Base-by-base conservation (phyloP, 1,140 invertebrate species). In the Drosophila baimaii region DNA sequence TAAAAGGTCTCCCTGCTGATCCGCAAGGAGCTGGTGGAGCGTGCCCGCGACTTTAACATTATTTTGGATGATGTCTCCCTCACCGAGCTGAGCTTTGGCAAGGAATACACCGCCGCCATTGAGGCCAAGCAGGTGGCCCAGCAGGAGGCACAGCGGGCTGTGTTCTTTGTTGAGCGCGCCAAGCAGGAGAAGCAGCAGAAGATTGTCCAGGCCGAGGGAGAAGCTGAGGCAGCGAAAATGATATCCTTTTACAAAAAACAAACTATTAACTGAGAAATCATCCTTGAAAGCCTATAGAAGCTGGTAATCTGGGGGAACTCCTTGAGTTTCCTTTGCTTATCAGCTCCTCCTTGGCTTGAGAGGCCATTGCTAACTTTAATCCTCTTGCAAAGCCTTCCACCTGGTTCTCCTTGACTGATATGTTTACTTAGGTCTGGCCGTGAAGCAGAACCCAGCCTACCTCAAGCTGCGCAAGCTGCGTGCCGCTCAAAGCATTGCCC, bases 51-150 rank as follows among this genome's bases (percentile, higher is more conserved):
- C 93, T 99, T 99, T 92, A 98, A 99, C 91, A 98, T 99, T 49
- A 98, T 99, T 79, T 92, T 99, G 31, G 99, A 99, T 93, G 99
- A 99, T 94, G 99, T 99, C n/a, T 99, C 99, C 5, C 96, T 99
- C 51, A 99, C 99, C 43, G 99, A 99, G 92, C 93, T 99, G 39
- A 99, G 98, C 92, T 99, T 99, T 93, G 98, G 99, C 27, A 98
- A 98, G 92, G 98, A 99, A 93, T 99, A 99, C 90, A 98, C 98
- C n/a, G 98, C 98, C 49, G 99, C 99, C 63, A 99, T 99, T 88
- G 99, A 99, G 94, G 96, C 98, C 9, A 99, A 99, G 93, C 99
- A 99, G 93, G 98, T 99, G 17, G 98, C 98, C 15, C 99, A 99
- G 92, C 99, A 99, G 94, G 99, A 99, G 93, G 99, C 99, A 13